Evolutionary conservation across 92 coral and sea anemone species (phyloP), one percentile per base, ranked within the genome.

Genomic region (Virgularia gustaviana): DNA sequence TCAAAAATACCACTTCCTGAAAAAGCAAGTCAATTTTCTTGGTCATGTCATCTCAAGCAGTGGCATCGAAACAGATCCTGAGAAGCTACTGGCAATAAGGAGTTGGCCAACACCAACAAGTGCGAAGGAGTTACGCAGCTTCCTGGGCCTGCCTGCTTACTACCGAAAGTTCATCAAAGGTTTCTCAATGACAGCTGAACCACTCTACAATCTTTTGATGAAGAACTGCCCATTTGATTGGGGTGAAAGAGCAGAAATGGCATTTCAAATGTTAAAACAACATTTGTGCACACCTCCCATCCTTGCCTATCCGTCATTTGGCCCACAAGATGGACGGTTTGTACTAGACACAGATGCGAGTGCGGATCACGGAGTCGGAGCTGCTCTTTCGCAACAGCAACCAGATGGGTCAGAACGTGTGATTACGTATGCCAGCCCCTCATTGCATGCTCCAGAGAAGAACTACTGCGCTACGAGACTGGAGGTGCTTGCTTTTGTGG

Each of bases 281-380:
- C 35, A 64, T 52, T 43, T 73, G 23, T 52, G 61, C 18, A 27
- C 45, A 12, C 78, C 85, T 25, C 75, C 54, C 10, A 59, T 84
- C 4, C 45, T 68, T 15, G 59, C 59, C 6, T 67, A 84, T 28
- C 85, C 78, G 20, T 57, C 54, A 38, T 83, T 72, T 63, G 32
- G 75, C 55, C 9, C 20, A 19, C 11, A 62, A 8, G 66, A 38
- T 23, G 60, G 75, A 1, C 51, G 58, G 41, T 84, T 73, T 30
- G 34, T 84, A 4, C 73, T 79, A 0, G 79, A 80, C 32, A 84
- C 82, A 2, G 88, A 84, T 45, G 85, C 85, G 6, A 84, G 87
- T 25, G 42, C 81, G 36, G 24, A 34, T 18, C 43, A 2, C 4
- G 2, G 63, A 15, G 52, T 70, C 8, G 63, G 76, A 2, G 49